Evolutionary conservation across 2,888 invertebrate species (phyloP), one percentile per base, ranked within the genome.

Genomic region (Sarcophaga caerulescens): DNA sequence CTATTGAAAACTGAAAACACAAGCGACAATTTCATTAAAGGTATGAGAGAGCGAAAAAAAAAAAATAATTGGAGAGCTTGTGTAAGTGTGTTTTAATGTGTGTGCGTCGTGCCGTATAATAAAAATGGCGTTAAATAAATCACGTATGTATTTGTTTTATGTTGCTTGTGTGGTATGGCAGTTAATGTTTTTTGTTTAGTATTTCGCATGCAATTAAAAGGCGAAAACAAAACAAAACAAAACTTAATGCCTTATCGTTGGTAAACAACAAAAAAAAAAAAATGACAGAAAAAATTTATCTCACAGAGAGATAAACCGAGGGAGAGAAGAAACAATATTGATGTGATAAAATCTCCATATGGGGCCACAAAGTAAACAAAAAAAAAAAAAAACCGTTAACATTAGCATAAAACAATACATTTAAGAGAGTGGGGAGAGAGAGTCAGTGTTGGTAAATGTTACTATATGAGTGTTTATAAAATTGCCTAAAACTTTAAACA

Each of bases 41-140:
- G 52, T 52, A 52, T 1, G 17, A 4, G 14, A 52, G 52, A 14
- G 35, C 1, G 10, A 35, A 10, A 35, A 6, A 6, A 6, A 35
- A 4, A 52, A 14, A 52, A 12, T 45, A 45, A 5, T 10, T 47
- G 4, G 10, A 21, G 21, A 17, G 21, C 6, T 12, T n/a, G 4
- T 14, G 23, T 59, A 17, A 44, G 47, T 19, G 12, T 75, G 19
- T 23, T 25, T 63, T 17, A 14, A 73, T 52, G 3, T 11, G 6
- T 35, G 10, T 45, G 21, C 2, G 35, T 77, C 2, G 35, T 77
- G 35, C 35, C 10, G 35, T 35, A 35, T 35, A 35, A 35, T 35
- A 35, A 10, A 69, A 69, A 74, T 69, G 81, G 68, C 47, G 60
- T 75, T 35, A 75, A 75, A 81, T 81, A 62, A 81, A 73, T 73